Evolutionary conservation across 2,888 invertebrate genomes (phyloP).

Genomic region (Oxyteleia sp.): DNA sequence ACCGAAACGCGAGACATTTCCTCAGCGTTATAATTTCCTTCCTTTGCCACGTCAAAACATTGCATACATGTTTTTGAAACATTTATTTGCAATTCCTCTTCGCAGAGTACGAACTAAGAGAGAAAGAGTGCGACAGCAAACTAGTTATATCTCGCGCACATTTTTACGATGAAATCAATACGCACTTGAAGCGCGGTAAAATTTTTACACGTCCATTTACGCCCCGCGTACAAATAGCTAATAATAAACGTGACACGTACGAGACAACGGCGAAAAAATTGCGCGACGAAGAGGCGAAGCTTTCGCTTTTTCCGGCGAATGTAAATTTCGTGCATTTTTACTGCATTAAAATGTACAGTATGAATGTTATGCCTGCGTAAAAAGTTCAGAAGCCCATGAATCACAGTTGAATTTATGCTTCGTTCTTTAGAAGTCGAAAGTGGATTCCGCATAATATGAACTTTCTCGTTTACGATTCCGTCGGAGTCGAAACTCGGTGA

Average conservation of each 20-base stretch:
- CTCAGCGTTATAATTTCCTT: too few relatives aligned
- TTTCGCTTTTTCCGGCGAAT: conserved; percentile 36
- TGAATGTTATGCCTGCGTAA: conserved; percentile 63
- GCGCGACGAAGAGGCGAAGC: conserved; percentile 2
- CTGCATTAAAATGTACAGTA: conserved; percentile 65
- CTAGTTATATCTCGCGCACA: conserved; percentile 2
- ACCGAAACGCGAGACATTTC: too few relatives aligned
- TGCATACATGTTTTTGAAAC: conserved; percentile 15
- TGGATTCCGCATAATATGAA: conserved; percentile 71
- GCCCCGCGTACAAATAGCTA: not conserved
- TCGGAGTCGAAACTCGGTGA: conserved; percentile 67
- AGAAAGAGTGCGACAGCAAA: not conserved
- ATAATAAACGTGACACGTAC: not conserved
- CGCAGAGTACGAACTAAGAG: not conserved
- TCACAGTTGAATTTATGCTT: conserved; percentile 70
- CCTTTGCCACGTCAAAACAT: too few relatives aligned
- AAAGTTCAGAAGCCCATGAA: conserved; percentile 70
- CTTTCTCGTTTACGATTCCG: conserved; percentile 71
- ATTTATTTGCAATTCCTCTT: conserved; percentile 25
- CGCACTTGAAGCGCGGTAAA: not conserved
- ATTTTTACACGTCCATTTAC: not conserved
- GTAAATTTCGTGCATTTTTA: conserved; percentile 57
- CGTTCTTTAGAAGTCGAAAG: conserved; percentile 72
- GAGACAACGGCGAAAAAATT: not conserved
- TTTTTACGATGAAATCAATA: conserved; percentile 26